Conservation (phyloP, 2,797 vertebrate genomes). For the Amblyraja radiata region DNA sequence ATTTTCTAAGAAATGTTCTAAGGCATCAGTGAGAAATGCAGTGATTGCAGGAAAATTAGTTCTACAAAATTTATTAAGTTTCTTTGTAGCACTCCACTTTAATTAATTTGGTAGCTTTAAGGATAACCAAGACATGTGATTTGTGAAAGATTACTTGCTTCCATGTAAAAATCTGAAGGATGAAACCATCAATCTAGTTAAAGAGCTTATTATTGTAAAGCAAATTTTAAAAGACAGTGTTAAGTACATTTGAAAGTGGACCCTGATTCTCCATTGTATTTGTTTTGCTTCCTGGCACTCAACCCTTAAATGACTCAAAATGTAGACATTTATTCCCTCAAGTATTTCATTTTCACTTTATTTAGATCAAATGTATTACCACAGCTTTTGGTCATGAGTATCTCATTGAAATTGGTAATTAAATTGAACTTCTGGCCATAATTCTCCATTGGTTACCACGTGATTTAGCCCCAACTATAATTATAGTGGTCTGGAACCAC, state of each 20-base stretch:
- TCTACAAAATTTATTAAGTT: not conserved
- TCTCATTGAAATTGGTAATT: not conserved
- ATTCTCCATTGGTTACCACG: too few species aligned
- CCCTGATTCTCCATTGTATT: not conserved
- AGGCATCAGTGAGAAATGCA: not conserved
- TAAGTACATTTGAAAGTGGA: not conserved
- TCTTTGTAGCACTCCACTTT: not conserved
- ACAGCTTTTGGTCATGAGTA: too few species aligned
- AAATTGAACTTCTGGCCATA: not conserved
- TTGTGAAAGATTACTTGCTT: not conserved
- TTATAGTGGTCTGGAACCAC: not conserved
- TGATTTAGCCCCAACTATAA: too few species aligned
- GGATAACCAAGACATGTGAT: not conserved
- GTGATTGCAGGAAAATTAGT: not conserved
- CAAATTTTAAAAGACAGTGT: not conserved
- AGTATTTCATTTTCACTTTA: not conserved
- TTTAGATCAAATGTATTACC: not conserved
- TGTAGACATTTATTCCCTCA: not conserved
- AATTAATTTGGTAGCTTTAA: not conserved
- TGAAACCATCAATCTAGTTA: not conserved
- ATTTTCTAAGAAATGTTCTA: not conserved
- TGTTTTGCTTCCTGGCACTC: not conserved
- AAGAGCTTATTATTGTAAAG: not conserved
- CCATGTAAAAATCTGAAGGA: not conserved
- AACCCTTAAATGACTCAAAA: not conserved